Evolutionary conservation across 2,797 vertebrate genomes (phyloP), one percentile per base, ranked within the genome.

Genomic region (Triplophysa yarkandensis): DNA sequence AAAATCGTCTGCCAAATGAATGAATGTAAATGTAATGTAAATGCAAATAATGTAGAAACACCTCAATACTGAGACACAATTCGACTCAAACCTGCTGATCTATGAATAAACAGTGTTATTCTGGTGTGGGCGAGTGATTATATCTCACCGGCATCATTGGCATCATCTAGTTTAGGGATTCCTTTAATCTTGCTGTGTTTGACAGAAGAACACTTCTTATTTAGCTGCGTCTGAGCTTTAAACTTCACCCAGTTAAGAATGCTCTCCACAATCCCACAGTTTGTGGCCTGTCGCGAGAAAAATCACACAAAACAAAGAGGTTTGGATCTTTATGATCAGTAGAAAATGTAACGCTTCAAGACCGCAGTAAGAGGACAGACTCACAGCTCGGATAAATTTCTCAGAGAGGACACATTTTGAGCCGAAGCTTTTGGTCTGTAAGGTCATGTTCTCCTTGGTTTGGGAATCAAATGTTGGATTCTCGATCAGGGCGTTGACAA

Each of bases 201-300:
- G 84, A 95, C 94, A 0, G 95, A 95, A 2, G 95, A 96, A 85
- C 94, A 96, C 76, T 96, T 96, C 87, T 96, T 95, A 83, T 96
- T 96, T 68, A 96, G 87, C 78, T 96, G 95, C 27, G 90, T 95
- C 86, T 96, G 95, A 54, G 94, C 95, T 84, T 96, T 96, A 83
- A 96, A 95, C 90, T 95, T 96, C 64, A 96, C 95, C 95, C 94
- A 96, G 75, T 96, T 96, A 80, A 96, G 84, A 78, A 96, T 95
- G 81, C 94, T 95, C 83, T 96, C 95, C 77, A 96, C 94, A 76
- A 96, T 95, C 76, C 95, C 95, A 87, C 95, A 96, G 86, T 95
- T 95, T 60, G 94, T 95, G 16, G 94, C 94, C 95, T 96, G 76
- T 32, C 84, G 80, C 76, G 43, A 7, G 76, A 34, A 48, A 71